phyloP scores from a whole-genome alignment of 1,140 invertebrate genomes.

The Drosophila teissieri region DNA sequence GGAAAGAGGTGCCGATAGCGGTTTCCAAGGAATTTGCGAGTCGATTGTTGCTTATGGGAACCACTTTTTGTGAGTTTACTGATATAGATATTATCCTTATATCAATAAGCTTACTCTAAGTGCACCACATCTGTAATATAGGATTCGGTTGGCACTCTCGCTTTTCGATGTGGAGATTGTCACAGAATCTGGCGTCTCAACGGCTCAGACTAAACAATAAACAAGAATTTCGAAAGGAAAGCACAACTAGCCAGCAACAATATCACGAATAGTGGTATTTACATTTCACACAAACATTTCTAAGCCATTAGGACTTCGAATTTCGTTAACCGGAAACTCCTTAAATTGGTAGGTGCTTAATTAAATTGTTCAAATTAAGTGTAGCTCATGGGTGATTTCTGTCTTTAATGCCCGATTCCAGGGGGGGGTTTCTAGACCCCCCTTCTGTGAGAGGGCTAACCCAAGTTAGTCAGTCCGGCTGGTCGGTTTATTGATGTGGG shows the following conservation, averaged over 20 bases:
- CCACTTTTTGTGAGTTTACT: slow-evolving; percentile 6
- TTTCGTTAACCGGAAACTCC: not conserved
- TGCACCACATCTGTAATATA: not conserved
- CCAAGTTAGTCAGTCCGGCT: slow-evolving; percentile 28
- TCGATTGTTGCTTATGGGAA: not conserved
- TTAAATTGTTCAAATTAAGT: not conserved
- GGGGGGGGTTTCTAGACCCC: not conserved
- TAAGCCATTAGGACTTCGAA: not conserved
- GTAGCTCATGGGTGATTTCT: not conserved
- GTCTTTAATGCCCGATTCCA: not conserved
- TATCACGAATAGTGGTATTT: no score
- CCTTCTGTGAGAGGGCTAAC: not conserved
- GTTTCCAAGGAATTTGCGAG: slow-evolving; percentile 8
- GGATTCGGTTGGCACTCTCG: not conserved
- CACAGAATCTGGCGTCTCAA: not conserved
- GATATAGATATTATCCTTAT: not conserved
- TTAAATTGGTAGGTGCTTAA: not conserved
- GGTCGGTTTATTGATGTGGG: slow-evolving; percentile 45
- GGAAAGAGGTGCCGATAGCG: slow-evolving; percentile 7
- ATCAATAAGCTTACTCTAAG: no score
- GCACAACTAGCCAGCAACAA: not conserved
- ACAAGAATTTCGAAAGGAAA: not conserved
- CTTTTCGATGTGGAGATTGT: not conserved
- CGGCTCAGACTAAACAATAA: no score
- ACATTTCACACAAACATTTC: no score